Percentiles rank a stretch among this genome's conserved stretches.
Conservation (phyloP, 2,888 invertebrate species). For the Erannis defoliaria region DNA sequence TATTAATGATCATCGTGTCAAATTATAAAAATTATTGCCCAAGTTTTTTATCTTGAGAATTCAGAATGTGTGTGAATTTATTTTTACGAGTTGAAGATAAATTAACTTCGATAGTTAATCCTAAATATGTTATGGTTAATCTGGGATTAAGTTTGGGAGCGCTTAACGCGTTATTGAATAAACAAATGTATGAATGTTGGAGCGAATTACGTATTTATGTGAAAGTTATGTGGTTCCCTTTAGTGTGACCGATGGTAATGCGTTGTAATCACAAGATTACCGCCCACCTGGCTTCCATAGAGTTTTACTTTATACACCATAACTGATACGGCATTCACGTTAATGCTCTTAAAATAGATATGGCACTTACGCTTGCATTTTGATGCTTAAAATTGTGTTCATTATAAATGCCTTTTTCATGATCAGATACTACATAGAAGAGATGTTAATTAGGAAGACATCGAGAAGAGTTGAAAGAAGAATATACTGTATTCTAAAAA, state of each 20-base stretch:
- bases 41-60: conserved; percentile 42
- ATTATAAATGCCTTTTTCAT: too few species aligned
- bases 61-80: conserved; percentile 47
- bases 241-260: conserved; percentile 70
- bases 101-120: conserved; percentile 61
- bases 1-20: conserved; percentile 47
- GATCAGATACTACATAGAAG: too few species aligned
- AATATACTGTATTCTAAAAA: too few species aligned
- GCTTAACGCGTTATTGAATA: conserved; percentile 71
- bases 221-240: conserved; percentile 68
- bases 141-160: conserved; percentile 51
- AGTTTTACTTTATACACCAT: conserved; percentile 54
- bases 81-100: conserved; percentile 59
- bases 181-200: conserved; percentile 72
- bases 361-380: conserved; percentile 16
- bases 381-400: background rate
- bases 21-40: conserved; percentile 45
- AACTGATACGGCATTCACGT: conserved; percentile 43
- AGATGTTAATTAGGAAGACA: too few species aligned
- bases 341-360: conserved; percentile 28
- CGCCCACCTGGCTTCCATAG: conserved; percentile 71
- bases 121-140: conserved; percentile 38
- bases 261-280: conserved; percentile 79
- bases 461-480: background rate
- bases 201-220: conserved; percentile 77